Evolutionary conservation across 2,113 vertebrate genomes (phyloP).

Genomic region (Uria aalge): DNA sequence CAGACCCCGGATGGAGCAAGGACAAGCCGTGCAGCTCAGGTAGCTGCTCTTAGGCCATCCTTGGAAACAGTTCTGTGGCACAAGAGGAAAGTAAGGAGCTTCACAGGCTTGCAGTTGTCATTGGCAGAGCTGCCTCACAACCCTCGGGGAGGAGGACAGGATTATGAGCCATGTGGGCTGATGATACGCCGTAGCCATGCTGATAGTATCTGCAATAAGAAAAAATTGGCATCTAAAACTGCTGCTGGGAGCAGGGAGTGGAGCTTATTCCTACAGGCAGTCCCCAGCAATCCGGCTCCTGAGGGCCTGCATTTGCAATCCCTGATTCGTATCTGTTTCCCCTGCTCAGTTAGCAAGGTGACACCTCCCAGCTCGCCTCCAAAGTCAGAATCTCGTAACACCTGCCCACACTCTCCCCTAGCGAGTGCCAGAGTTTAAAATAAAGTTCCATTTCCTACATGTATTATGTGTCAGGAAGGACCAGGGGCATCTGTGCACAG

Average conservation of each 20-base stretch:
- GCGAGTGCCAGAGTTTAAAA: slow-evolving; percentile 9
- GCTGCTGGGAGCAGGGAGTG: slow-evolving; percentile 24
- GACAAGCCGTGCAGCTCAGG: neutral
- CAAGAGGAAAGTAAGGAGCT: neutral
- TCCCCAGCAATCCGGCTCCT: neutral
- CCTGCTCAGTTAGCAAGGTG: slow-evolving; percentile 17
- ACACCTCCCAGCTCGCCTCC: slow-evolving; percentile 5
- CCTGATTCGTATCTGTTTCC: neutral
- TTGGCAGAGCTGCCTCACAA: neutral
- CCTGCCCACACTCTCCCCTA: slow-evolving; percentile 33
- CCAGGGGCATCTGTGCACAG: neutral
- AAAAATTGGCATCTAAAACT: slow-evolving; percentile 31
- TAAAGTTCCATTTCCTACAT: slow-evolving; percentile 44
- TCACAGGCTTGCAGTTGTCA: neutral
- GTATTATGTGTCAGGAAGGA: slow-evolving; percentile 59
- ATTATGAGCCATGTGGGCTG: slow-evolving; percentile 49
- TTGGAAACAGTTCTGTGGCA: neutral
- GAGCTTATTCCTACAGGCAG: slow-evolving; percentile 11
- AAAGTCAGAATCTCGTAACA: slow-evolving; percentile 19
- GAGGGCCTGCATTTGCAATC: neutral
- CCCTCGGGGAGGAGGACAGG: neutral
- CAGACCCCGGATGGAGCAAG: neutral
- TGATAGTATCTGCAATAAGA: slow-evolving; percentile 56
- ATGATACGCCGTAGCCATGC: slow-evolving; percentile 32
- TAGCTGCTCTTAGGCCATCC: neutral